Percentiles rank a stretch among this genome's conserved stretches.
These are phyloP conservation scores for Chiloscyllium punctatum DNA, from an alignment of 2,797 vertebrate genomes.

Conservation along the genomic window DNA sequence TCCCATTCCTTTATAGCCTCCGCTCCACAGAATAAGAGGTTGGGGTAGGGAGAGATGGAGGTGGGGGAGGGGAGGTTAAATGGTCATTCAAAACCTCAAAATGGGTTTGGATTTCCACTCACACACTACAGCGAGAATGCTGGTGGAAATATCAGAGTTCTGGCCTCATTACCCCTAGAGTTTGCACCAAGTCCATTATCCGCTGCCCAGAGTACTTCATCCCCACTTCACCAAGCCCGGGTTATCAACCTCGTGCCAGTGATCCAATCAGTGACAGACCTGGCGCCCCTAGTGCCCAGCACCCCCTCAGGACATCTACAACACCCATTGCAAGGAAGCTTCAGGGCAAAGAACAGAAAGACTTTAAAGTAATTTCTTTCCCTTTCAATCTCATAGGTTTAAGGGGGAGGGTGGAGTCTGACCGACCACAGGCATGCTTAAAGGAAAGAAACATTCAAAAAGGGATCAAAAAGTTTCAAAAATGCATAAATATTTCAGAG, in stretches of 20 bases:
- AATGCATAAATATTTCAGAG: constrained; percentile 35
- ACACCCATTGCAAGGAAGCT: background rate
- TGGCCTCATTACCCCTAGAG: background rate
- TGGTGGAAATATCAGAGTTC: background rate
- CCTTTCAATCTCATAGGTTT: constrained; percentile 16
- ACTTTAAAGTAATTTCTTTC: constrained; percentile 15
- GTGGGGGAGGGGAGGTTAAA: background rate
- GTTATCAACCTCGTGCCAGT: background rate
- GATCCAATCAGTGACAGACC: background rate
- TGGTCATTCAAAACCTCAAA: background rate
- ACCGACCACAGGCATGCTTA: constrained; percentile 31
- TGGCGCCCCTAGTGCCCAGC: background rate
- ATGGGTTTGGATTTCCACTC: background rate
- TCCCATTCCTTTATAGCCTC: background rate
- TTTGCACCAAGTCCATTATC: background rate
- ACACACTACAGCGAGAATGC: background rate
- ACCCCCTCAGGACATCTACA: background rate
- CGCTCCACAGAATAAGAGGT: background rate
- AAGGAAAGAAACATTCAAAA: constrained; percentile 30
- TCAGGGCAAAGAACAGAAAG: constrained; percentile 25
- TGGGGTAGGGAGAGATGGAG: background rate
- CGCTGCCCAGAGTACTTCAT: too few species aligned
- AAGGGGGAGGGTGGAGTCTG: background rate
- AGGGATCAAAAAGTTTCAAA: constrained; percentile 27
- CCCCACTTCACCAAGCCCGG: background rate